Percentiles rank a stretch among this genome's conserved stretches.
Conservation (phyloP, 2,888 invertebrate genomes). For the Melanotus villosus region DNA sequence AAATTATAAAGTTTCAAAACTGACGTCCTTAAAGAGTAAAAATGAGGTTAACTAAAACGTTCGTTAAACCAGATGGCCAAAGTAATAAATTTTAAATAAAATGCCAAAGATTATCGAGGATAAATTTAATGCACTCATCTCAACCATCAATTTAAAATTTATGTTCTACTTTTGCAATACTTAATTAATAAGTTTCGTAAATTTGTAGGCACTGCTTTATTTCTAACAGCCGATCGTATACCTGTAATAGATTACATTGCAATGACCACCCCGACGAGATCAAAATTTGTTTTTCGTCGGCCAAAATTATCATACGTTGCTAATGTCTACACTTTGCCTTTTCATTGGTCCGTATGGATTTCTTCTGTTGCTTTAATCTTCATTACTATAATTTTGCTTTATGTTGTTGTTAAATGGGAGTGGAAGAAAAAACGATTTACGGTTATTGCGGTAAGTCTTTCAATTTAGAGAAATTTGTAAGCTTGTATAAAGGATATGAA, state of each 20-base stretch:
- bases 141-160: too few relatives aligned
- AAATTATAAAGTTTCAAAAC: too few relatives aligned
- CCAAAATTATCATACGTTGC: constrained; percentile 80
- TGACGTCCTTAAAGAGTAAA: too few relatives aligned
- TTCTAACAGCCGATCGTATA: constrained; percentile 75
- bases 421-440: constrained; percentile 51
- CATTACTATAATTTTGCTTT: constrained; percentile 67
- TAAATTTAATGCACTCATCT: too few relatives aligned
- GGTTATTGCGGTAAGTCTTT: constrained; percentile 14
- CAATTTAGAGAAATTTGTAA: too few relatives aligned
- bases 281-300: constrained; percentile 80
- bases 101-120: too few relatives aligned
- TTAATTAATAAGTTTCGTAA: too few relatives aligned
- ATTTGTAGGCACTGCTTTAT: constrained; percentile 74
- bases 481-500: too few relatives aligned
- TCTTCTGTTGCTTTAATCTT: constrained; percentile 68
- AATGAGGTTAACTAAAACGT: too few relatives aligned
- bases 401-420: constrained; percentile 68
- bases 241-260: constrained; percentile 77
- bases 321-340: constrained; percentile 80
- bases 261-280: constrained; percentile 77
- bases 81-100: neutral
- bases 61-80: neutral
- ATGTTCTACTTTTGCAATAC: too few relatives aligned
- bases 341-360: constrained; percentile 77